phyloP scores from a whole-genome alignment of 2,797 vertebrate genomes.

The Morus bassanus region DNA sequence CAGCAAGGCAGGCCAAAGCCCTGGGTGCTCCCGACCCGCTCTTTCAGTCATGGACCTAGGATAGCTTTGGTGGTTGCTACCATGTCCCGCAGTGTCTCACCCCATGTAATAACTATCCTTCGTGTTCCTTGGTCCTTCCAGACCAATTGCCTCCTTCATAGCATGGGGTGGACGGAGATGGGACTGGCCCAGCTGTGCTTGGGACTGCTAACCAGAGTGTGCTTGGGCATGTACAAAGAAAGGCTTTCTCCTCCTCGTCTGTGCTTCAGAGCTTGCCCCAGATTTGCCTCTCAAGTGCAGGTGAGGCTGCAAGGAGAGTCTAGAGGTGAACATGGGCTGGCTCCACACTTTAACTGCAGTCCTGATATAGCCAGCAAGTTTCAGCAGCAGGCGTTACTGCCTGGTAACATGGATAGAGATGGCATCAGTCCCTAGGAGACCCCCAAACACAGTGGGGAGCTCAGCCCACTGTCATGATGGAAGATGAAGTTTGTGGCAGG shows the following conservation, averaged over 20 bases:
- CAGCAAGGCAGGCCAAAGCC: background rate
- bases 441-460: background rate
- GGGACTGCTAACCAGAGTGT: background rate
- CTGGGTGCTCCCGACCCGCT: background rate
- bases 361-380: background rate
- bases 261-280: background rate
- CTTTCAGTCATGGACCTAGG: background rate
- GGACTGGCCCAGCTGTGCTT: background rate
- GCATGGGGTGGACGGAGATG: background rate
- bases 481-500: background rate
- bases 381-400: background rate
- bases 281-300: background rate
- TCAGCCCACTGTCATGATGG: background rate
- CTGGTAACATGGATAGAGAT: background rate
- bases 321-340: background rate
- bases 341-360: background rate
- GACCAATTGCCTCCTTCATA: background rate
- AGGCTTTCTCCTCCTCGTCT: background rate
- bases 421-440: background rate
- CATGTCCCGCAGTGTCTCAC: background rate
- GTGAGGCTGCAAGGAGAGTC: background rate
- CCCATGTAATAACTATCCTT: background rate
- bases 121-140: background rate
- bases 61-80: background rate
- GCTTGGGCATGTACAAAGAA: background rate